Evolutionary conservation across 2,113 vertebrate genomes (phyloP).

Genomic region (Neogobius melanostomus): DNA sequence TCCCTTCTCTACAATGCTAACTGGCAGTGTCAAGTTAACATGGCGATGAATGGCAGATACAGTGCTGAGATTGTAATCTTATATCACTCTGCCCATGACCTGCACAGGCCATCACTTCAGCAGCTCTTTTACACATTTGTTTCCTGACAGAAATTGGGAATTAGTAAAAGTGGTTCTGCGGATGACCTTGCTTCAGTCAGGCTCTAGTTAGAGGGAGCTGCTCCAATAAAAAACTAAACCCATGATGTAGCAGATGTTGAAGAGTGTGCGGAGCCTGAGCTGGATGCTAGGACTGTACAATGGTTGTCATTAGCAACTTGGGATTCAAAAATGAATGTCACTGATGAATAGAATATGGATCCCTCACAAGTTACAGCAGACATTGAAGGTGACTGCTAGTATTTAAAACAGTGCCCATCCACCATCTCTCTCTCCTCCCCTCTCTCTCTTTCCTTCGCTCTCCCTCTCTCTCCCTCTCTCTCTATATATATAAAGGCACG

Average conservation of each 20-base stretch:
- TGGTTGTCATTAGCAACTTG: background rate
- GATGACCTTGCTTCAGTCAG: constrained; percentile 45
- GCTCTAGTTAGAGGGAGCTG: constrained; percentile 29
- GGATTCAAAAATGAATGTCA: background rate
- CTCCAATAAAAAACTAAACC: constrained; percentile 62
- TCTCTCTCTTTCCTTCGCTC: background rate
- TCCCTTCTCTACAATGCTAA: constrained; percentile 45
- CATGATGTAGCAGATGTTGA: constrained; percentile 33
- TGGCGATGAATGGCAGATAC: constrained; percentile 49
- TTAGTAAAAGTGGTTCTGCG: constrained; percentile 28
- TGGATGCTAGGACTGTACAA: background rate
- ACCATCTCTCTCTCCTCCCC: background rate
- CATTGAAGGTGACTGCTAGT: background rate
- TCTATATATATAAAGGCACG: no score
- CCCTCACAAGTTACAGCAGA: background rate
- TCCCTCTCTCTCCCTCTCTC: no score
- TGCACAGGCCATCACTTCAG: constrained; percentile 21
- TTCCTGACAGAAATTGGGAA: constrained; percentile 22
- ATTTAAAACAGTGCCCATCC: background rate
- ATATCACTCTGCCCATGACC: constrained; percentile 40
- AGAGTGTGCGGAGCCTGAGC: constrained; percentile 1
- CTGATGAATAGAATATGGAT: background rate
- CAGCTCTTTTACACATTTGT: constrained; percentile 40
- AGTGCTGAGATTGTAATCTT: constrained; percentile 27
- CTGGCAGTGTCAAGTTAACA: constrained; percentile 64